Evolutionary conservation across 1,140 invertebrate genomes (phyloP), one percentile per base, ranked within the genome.

Genomic region (Magallana angulata): DNA sequence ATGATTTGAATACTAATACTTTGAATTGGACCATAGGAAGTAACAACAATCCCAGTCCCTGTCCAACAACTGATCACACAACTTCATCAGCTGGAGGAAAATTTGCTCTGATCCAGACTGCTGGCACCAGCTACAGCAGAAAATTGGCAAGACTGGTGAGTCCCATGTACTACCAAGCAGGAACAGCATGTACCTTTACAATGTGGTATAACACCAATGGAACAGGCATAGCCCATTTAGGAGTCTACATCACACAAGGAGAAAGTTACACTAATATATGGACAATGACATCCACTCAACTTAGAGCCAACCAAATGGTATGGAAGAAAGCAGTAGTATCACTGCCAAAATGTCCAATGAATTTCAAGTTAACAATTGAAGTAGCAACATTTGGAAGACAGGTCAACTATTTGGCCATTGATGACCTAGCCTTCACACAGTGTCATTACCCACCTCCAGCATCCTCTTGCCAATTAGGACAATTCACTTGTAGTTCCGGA

Each of bases 201-300:
- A 91, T 94, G 88, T 94, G 92, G 92, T 94, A 92, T 81, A 89
- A 92, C 83, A 88, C 91, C 16, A 89, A 91, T 89, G 91, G 91
- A 5, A 84, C 58, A 57, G 89, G 85, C n/a, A 86, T 90, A 80
- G 58, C 36, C 14, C 84, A 82, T 62, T 89, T 94, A 12, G 88
- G 87, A 12, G 84, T 94, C 1, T 92, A 89, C 56, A 57, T 93
- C 7, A 90, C 68, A 56, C n/a, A 57, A 16, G 90, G 90, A 60
- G 91, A 90, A n/a, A 82, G 57, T 58, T 92, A 94, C 76, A 91
- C 82, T n/a, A 57, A 82, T 56, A 48, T 93, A 1, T 91, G 88
- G 88, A 85, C 30, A 7, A 14, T 90, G 14, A 86, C 85, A 16
- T 85, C 62, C 5, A 56, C 14, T 14, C 18, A 11, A 16, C 84